Evolutionary conservation across 92 coral and sea anemone genomes (phyloP).

Genomic region (Palythoa grandis): DNA sequence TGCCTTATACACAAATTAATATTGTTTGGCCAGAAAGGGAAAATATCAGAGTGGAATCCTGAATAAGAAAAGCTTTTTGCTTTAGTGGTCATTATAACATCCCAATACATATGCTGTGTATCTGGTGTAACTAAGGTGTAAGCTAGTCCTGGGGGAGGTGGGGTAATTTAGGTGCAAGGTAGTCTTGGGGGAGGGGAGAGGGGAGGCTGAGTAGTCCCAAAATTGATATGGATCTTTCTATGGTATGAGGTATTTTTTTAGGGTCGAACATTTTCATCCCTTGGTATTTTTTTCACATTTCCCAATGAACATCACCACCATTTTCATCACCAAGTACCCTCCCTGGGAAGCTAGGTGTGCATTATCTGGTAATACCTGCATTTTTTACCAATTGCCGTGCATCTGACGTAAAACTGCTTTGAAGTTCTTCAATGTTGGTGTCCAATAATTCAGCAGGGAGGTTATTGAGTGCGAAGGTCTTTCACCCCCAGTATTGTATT

Average conservation of each 20-base stretch:
- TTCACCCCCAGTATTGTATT: constrained; percentile 11
- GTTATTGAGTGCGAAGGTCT: constrained; percentile 1
- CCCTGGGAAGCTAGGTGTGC: not conserved
- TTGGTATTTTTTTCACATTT: not conserved
- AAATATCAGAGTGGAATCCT: not conserved
- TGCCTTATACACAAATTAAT: not conserved
- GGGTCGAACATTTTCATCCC: not conserved
- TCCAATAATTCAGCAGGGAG: not conserved
- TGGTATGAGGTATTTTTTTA: not conserved
- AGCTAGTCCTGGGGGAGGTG: not conserved
- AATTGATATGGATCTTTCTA: not conserved
- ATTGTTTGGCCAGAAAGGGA: not conserved
- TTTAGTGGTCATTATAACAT: not conserved
- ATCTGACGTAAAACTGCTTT: not conserved
- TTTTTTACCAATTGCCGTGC: not conserved
- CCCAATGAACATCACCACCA: not conserved
- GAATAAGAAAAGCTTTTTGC: not conserved
- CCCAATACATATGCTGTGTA: not conserved
- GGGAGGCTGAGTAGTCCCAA: not conserved
- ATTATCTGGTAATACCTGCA: not conserved
- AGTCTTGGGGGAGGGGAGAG: not conserved
- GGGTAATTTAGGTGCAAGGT: not conserved
- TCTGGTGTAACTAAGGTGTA: not conserved
- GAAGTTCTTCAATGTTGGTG: not conserved
- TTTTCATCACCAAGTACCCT: not conserved